These are phyloP conservation scores for Dicrurus megarhynchus DNA, from an alignment of 2,113 vertebrate species.

Conservation along the genomic window DNA sequence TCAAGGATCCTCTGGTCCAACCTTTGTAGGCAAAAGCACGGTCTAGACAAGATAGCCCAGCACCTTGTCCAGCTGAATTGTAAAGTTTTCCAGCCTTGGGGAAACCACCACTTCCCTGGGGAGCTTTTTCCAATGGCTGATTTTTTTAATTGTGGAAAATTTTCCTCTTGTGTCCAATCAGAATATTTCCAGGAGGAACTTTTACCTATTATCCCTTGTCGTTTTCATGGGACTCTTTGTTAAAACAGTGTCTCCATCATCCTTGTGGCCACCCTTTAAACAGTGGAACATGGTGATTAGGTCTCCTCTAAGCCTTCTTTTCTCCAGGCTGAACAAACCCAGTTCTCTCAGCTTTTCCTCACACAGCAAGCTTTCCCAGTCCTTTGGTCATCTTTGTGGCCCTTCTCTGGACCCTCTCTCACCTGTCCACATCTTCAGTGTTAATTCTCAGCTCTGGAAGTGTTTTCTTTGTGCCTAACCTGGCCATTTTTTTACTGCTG, in stretches of 20 bases:
- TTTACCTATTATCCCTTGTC: background rate
- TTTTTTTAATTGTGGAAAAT: background rate
- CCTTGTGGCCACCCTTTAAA: background rate
- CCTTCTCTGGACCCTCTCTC: background rate
- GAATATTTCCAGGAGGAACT: background rate
- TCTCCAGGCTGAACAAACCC: background rate
- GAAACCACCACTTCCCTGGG: background rate
- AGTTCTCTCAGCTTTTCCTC: background rate
- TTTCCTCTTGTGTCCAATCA: background rate
- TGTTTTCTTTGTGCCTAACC: background rate
- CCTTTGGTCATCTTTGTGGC: background rate
- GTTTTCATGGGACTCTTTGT: background rate
- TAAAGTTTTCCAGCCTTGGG: accelerated
- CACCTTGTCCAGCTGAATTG: background rate
- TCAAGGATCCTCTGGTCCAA: background rate
- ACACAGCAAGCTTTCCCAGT: background rate
- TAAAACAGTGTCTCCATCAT: background rate
- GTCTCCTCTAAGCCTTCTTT: background rate
- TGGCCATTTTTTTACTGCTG: background rate
- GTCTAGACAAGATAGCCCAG: background rate
- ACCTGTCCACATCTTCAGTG: background rate
- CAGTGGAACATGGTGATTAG: background rate
- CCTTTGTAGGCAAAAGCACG: accelerated
- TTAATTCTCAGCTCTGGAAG: background rate
- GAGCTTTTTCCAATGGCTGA: background rate